Evolutionary conservation across 1,140 invertebrate genomes (phyloP).

Genomic region (Eueides isabella): DNA sequence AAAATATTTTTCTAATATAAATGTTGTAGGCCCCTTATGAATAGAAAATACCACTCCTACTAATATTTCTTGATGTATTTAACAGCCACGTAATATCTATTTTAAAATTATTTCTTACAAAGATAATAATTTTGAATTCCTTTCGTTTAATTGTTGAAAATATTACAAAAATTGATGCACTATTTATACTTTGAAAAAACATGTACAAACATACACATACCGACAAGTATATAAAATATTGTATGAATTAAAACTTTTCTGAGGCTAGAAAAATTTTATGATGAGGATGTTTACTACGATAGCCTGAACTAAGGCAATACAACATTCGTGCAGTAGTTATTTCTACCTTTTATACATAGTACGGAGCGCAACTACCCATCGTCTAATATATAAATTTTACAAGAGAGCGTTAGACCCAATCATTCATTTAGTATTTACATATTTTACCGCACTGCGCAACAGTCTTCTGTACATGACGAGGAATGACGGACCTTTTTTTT

Average conservation of each 20-base stretch:
- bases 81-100: background rate
- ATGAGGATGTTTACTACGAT: too few species aligned
- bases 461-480: constrained; percentile 16
- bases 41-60: background rate
- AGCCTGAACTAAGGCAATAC: background rate
- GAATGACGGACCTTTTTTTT: background rate
- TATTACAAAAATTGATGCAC: too few species aligned
- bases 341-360: background rate
- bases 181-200: too few species aligned
- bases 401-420: constrained; percentile 11
- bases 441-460: constrained; percentile 34
- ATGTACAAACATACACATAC: too few species aligned
- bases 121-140: background rate
- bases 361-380: background rate
- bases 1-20: background rate
- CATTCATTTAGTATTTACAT: constrained; percentile 29
- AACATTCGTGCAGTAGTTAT: background rate
- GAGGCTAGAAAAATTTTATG: too few species aligned
- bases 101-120: background rate
- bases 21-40: background rate
- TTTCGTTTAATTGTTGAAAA: too few species aligned
- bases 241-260: too few species aligned
- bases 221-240: too few species aligned
- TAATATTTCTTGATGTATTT: background rate
- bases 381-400: constrained; percentile 6